Evolutionary conservation across 2,797 vertebrate genomes (phyloP), one percentile per base, ranked within the genome.

Genomic region (Garrulus glandarius): DNA sequence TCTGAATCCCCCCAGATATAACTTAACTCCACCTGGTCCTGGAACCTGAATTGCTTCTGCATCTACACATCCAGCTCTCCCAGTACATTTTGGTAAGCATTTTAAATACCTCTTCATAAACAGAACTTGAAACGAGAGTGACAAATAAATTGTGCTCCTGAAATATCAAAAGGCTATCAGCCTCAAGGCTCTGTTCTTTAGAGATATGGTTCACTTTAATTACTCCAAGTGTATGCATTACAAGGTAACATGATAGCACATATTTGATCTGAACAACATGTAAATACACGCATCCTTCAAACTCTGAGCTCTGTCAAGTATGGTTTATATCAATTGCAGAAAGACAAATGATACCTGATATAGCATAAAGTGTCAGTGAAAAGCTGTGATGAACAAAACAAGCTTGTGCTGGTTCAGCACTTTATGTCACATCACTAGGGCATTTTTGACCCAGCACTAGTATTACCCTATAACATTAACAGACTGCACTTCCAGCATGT

Each of bases 221-320:
- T 81, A 57, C 15, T 52, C 50, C 5, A 29, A 41, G 5, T 19
- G 4, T 29, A 12, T 49, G n/a, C 32, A 9, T 78, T 81, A 52
- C 0, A 0, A 52, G 32, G 20, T 71, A 52, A 69, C 21, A 12
- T 46, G 21, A 41, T 67, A 27, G 13, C 41, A 34, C 3, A 1
- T 36, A 63, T 59, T 86, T 81, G 41, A 43, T 41, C 37, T 68
- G 72, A 80, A 30, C 10, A 21, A 11, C 4, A 1, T 57, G 8
- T 61, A 44, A 80, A 70, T 77, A 27, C 20, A 7, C 8, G 13
- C 2, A 15, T 67, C 41, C 17, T 37, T 64, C 44, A 55, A 16
- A 83, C 39, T 20, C n/a, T 32, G 30, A 72, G 52, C 56, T 50
- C 49, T 83, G 41, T 21, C 13, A 83, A 37, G 56, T 53, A 11